Base-by-base conservation (phyloP, 2,888 invertebrate species). In the Dolichomitus sp. region DNA sequence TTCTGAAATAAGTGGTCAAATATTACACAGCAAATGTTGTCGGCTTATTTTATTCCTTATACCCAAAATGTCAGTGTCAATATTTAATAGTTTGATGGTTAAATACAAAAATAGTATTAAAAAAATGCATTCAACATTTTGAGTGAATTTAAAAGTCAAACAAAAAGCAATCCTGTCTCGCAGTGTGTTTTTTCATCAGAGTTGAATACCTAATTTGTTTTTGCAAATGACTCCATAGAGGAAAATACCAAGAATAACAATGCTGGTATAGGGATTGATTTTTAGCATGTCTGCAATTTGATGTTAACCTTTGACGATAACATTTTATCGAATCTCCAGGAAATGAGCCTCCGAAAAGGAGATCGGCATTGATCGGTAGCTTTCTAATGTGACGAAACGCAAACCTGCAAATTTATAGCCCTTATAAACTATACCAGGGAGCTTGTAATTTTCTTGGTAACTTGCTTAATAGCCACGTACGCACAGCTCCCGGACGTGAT, bases 401-500 rank as follows among this genome's bases (percentile, higher is more conserved):
- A 69, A 68, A 76, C 72, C 63, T 50, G 81, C 27, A 77, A 82
- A 82, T 80, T 74, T 70, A 76, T 63, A 66, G 65, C 65, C 75
- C 59, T 61, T 72, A 57, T 80, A 66, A 73, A 69, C 57, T 66
- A 70, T 30, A 37, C 30, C 65, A 69, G 70, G 65, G 50, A 79
- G 74, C 79, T 80, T 79, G 68, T 80, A 72, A 76, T 81, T 82
- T 84, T 72, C 66, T 72, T 40, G 72, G 68, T 76, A 74, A 65
- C 81, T 83, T 66, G 40, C 68, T 77, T 84, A 81, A 84, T 83
- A 78, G 83, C 79, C 83, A 79, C 74, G 76, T 83, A 79, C 81
- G 68, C 59, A 81, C 54, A 40, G 74, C 63, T 85, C 48, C 74
- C 73, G 78, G 70, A 85, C 81, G 83, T 85, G 80, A 69, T 84